Base-by-base conservation (phyloP, 1,140 invertebrate genomes). In the Zophobas morio region DNA sequence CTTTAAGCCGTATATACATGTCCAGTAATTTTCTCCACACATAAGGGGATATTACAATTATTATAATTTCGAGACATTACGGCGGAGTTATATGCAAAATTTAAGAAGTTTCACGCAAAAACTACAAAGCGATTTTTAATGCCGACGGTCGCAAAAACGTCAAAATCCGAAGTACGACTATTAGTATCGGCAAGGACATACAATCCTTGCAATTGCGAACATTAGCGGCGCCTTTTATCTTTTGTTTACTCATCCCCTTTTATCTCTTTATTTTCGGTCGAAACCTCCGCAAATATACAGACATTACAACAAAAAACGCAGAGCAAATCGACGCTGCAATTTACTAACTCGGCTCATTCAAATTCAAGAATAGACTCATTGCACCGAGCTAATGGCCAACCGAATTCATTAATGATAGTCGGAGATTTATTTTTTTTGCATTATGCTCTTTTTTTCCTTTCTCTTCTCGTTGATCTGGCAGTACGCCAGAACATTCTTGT, bases 351-450 rank as follows among this genome's bases (percentile, higher is more conserved):
- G 6, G 39, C 34, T 36, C 57, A 63, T 70, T 70, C 63, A 37
- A 42, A 70, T 40, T 34, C 71, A 74, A 74, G 49, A 74, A 74
- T 74, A 56, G 51, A 32, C 70, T 71, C 37, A 36, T 70, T 63
- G 57, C 57, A 32, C 4, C 20, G 63, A 46, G 39, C 70, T 71
- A 71, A 71, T 47, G 70, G 8, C 70, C 71, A 36, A 32, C 71
- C 71, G 46, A 72, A 74, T 74, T 74, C 71, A 74, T 74, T 74
- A 74, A 74, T 56, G 71, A 74, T 74, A 37, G 49, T 49, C 42
- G 33, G 70, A 53, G 47, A 51, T 51, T 51, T 51, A 6, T 51
- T 51, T 51, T 37, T 63, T 66, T 32, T 66, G 34, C 37, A 60
- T 60, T 60, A 33, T 66, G 20, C 20, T 46, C 60, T 66, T 32